A percentile compares a stretch with the other conserved stretches of the same genome.
These are phyloP conservation scores for Isichthys henryi DNA, from an alignment of 2,113 vertebrate species.

Conservation along the genomic window DNA sequence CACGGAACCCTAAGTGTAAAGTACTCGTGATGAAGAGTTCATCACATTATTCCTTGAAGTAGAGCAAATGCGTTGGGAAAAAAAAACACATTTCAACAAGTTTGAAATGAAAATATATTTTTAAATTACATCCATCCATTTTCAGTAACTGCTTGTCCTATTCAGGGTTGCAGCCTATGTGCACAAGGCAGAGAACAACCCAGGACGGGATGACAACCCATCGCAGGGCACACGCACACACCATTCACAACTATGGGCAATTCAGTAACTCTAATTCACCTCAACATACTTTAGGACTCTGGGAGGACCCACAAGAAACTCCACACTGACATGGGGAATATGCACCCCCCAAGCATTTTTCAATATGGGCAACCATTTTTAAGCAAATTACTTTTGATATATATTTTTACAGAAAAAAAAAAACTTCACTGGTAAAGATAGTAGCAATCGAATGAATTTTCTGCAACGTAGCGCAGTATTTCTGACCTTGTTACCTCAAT, in stretches of 20 bases:
- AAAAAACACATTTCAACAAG: neutral
- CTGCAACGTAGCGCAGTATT: neutral
- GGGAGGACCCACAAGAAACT: neutral
- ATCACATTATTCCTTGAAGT: neutral
- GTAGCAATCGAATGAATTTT: neutral
- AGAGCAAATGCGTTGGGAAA: neutral
- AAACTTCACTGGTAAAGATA: neutral
- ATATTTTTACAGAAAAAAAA: neutral
- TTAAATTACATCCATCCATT: neutral
- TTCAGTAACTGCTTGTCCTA: neutral
- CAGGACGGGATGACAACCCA: neutral
- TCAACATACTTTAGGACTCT: neutral
- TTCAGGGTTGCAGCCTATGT: neutral
- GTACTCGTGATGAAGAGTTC: neutral
- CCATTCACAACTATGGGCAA: neutral
- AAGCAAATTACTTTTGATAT: neutral
- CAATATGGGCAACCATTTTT: neutral
- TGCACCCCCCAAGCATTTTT: neutral
- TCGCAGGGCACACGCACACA: neutral
- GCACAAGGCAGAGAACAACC: neutral
- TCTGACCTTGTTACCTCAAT: neutral
- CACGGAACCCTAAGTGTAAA: neutral
- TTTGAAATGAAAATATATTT: neutral
- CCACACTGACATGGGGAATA: neutral
- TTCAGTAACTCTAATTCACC: neutral